Evolutionary conservation across 2,113 vertebrate genomes (phyloP), one percentile per base, ranked within the genome.

Genomic region (Oreochromis spilurus): DNA sequence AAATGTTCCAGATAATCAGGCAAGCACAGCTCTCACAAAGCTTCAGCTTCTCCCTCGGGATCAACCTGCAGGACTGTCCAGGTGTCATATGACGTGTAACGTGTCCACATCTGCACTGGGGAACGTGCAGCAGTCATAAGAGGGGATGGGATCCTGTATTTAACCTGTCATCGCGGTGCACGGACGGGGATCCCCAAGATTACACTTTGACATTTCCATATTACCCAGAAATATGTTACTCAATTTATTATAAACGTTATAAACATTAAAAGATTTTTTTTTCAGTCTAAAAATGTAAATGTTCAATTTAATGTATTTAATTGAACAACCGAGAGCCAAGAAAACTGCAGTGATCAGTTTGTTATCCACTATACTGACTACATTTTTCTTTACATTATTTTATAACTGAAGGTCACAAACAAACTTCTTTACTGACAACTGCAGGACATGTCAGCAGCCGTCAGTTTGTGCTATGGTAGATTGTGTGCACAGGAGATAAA

Each of bases 121-220:
- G 26, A 80, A 40, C 9, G 21, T 36, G 65, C 45, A 54, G 26
- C 9, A 34, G 87, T 84, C 82, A 81, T 77, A 5, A 6, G 50
- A 36, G 31, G 36, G 65, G 90, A 78, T 55, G 70, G 82, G 80
- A 17, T 79, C 17, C 72, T 8, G 17, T 4, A 6, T 86, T 81
- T 16, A 72, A 83, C 70, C 52, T 31, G 53, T 82, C 82, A 52
- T 43, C n/a, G 3, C 3, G 24, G 79, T 81, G 55, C 84, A 78
- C 60, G 55, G 62, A 88, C 4, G 79, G 85, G 85, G 89, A 90
- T 93, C 91, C 91, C 89, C 86, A 87, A 84, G 89, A 91, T 91
- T 89, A 91, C 80, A 26, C 2, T 43, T 10, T 81, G 82, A 79
- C 85, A n/a, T 65, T 38, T 38, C 60, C 34, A 67, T 67, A 67